Evolutionary conservation across 2,113 vertebrate genomes (phyloP), one percentile per base, ranked within the genome.

Genomic region (Periophthalmus modestus): DNA sequence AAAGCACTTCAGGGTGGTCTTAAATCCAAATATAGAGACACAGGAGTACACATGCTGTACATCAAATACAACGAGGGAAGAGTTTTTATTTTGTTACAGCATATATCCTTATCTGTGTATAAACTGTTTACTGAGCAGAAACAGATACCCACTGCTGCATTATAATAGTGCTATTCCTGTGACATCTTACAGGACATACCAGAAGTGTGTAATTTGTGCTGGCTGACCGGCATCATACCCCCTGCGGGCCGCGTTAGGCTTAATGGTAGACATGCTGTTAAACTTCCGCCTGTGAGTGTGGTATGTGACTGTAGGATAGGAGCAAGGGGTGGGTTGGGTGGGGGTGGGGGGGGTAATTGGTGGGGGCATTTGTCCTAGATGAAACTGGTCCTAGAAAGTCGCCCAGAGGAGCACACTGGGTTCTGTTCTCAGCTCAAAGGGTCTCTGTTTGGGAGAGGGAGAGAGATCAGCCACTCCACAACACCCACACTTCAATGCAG

Each of bases 381-480:
- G 71, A 55, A 16, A 62, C 69, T 57, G 67, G 68, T 24, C 61
- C 0, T 75, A 52, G 78, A 69, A 77, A 76, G 66, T 79, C 57
- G 76, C 78, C 77, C 86, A 75, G 82, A 55, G 70, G 73, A 19
- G 68, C 75, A 84, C 71, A 80, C 83, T 86, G 79, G 78, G 86
- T 78, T 90, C 90, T 89, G 90, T 90, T 93, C 83, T 84, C 73
- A 87, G 77, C 77, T 91, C 78, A 91, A 84, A 89, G 88, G 82
- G 87, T 87, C 85, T 87, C 81, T 89, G 83, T 91, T 82, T 84
- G 77, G 80, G 75, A 81, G 80, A 82, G 84, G 77, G 80, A 85
- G 75, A 79, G 85, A 87, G 87, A 88, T 90, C 83, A 82, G 24
- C 71, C 43, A 3, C 73, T 76, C 69, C 73, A 46, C 63, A 54